Percentiles rank a stretch among this genome's conserved stretches.
Conservation (phyloP, 2,888 invertebrate genomes). For the Sarcophaga rosellei region DNA sequence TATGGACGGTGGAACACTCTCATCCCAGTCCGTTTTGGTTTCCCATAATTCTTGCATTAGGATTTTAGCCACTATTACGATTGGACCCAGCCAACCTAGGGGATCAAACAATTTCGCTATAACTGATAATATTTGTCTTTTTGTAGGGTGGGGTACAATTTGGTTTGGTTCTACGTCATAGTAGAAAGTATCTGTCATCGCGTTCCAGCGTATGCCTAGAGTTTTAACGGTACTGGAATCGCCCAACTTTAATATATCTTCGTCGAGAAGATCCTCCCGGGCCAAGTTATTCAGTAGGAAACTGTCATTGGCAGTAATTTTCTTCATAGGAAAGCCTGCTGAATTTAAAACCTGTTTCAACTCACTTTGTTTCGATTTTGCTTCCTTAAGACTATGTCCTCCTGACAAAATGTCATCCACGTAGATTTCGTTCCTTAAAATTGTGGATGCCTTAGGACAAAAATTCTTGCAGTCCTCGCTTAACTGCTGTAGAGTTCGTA, state of each 20-base stretch:
- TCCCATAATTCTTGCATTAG: conserved; percentile 39
- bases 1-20: not conserved
- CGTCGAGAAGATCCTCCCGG: conserved; percentile 39
- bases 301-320: conserved; percentile 3
- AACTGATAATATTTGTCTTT: conserved; percentile 14
- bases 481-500: conserved; percentile 53
- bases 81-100: conserved; percentile 22
- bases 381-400: not conserved
- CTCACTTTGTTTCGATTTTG: not conserved
- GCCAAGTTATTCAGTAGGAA: not conserved
- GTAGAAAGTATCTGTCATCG: not conserved
- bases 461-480: conserved; percentile 29
- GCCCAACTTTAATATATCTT: conserved; percentile 15
- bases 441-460: not conserved
- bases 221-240: conserved; percentile 6
- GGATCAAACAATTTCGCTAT: conserved; percentile 42
- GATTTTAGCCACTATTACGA: conserved; percentile 22
- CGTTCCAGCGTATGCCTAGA: conserved; percentile 13
- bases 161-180: not conserved
- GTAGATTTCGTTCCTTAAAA: not conserved
- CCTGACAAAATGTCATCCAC: conserved; percentile 12
- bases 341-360: not conserved
- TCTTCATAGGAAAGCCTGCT: conserved; percentile 27
- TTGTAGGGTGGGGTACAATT: not conserved
- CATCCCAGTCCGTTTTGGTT: conserved; percentile 15